Evolutionary conservation across 2,888 invertebrate species (phyloP), one percentile per base, ranked within the genome.

Genomic region (Lymantria dispar): DNA sequence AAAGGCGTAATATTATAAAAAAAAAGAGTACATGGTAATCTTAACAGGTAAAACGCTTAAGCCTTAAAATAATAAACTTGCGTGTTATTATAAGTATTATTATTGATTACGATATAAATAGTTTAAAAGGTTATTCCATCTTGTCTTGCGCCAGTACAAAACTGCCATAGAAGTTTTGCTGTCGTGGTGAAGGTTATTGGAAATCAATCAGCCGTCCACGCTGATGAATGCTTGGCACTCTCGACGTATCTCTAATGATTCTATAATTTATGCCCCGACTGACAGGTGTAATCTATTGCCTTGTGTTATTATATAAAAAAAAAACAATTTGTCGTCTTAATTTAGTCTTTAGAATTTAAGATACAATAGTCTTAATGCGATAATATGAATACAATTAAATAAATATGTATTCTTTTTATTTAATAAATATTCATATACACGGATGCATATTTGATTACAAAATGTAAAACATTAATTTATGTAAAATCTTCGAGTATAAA

Each of bases 251-350:
- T 46, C 43, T 31, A 3, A 43, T 39, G 15, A 15, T 29, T 29
- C 29, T 29, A 43, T 47, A 7, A 47, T 30, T 53, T 48, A 43
- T 47, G 29, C 38, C 7, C 46, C 36, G 12, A 43, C 36, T 47
- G 52, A 56, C 60, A 56, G 53, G 33, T 60, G 38, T 54, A 53
- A 51, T 50, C 50, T 45, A 51, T 52, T 42, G 44, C 15, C 41
- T 36, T 3, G 0, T n/a, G 38, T 2, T 38, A 3, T 38, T 38
- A 47, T 22, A 48, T n/a, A 48, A 51, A 39, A 14, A 11, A 41
- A 3, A 48, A 60, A 45, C 37, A 52, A 43, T 56, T 51, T 50
- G 49, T 58, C 51, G 50, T 49, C 43, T 62, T 40, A 36, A 37
- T 38, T 43, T 48, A 38, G 12, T 45, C n/a, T 50, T 36, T 48